Conservation (phyloP, 2,797 vertebrate species). For the Discoglossus pictus region DNA sequence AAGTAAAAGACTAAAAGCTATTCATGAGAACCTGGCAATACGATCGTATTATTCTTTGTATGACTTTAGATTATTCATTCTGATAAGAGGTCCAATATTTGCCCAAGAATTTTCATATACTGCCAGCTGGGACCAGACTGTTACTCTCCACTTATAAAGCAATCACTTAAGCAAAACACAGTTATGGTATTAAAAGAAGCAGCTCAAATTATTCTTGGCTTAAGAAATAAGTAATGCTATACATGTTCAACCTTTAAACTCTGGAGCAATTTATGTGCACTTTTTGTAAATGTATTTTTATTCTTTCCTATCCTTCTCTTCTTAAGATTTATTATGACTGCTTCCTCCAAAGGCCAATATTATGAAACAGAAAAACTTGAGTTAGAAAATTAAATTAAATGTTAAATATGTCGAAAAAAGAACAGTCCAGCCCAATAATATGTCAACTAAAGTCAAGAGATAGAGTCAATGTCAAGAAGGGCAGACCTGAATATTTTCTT, state of each 20-base stretch:
- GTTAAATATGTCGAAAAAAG: too few relatives aligned
- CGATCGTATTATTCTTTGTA: constrained; percentile 45
- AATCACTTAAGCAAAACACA: constrained; percentile 51
- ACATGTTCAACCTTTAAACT: constrained; percentile 41
- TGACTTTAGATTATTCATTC: constrained; percentile 40
- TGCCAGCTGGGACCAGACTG: constrained; percentile 46
- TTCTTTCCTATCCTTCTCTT: constrained; percentile 20
- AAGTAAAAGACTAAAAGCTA: constrained; percentile 35
- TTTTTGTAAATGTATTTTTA: constrained; percentile 16
- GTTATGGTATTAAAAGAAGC: constrained; percentile 48
- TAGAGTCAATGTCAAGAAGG: too few relatives aligned
- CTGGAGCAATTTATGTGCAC: constrained; percentile 12
- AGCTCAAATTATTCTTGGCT: constrained; percentile 45
- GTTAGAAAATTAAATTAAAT: constrained; percentile 11
- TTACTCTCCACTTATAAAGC: constrained; percentile 52
- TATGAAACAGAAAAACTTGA: too few relatives aligned
- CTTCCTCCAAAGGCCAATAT: constrained; percentile 10
- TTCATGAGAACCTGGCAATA: constrained; percentile 43
- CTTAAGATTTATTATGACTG: background rate
- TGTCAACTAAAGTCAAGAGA: too few relatives aligned
- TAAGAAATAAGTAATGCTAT: constrained; percentile 37
- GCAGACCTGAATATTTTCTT: too few relatives aligned
- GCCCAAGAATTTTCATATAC: constrained; percentile 46
- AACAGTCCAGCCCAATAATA: too few relatives aligned
- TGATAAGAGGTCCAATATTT: constrained; percentile 49